phyloP scores from a whole-genome alignment of 2,113 vertebrate species.

The Crotalus helleri region DNA sequence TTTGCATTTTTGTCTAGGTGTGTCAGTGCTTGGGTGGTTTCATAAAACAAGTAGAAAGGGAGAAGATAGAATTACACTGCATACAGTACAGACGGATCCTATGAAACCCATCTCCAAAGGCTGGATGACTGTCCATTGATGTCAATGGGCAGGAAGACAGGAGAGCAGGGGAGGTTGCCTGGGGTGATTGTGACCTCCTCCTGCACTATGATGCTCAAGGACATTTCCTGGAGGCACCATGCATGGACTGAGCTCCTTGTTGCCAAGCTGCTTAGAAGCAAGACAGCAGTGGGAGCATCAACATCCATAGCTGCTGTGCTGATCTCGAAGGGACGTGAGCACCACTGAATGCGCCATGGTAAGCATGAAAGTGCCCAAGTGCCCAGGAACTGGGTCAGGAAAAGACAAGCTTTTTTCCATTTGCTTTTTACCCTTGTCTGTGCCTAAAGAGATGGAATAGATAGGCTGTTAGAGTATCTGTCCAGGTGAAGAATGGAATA shows the following conservation, averaged over 20 bases:
- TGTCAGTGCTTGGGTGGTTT: not conserved
- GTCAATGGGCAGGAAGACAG: not conserved
- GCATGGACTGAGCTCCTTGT: constrained; percentile 24
- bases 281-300: constrained; percentile 49
- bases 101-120: not conserved
- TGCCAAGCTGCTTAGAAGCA: constrained; percentile 7
- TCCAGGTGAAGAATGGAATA: not conserved
- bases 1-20: not conserved
- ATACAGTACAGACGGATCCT: not conserved
- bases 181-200: constrained; percentile 50
- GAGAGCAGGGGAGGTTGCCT: not conserved
- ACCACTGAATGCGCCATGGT: constrained; percentile 23
- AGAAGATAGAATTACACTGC: not conserved
- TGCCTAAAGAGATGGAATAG: not conserved
- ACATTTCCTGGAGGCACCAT: not conserved
- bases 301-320: constrained; percentile 45
- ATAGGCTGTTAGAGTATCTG: not conserved
- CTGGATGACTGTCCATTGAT: not conserved
- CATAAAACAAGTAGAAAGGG: not conserved
- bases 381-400: not conserved
- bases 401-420: not conserved
- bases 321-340: constrained; percentile 24
- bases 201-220: constrained; percentile 40
- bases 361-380: not conserved
- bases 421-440: not conserved